Evolutionary conservation across 23 tunicate genomes (phyloP).

Genomic region (Phallusia fumigata): DNA sequence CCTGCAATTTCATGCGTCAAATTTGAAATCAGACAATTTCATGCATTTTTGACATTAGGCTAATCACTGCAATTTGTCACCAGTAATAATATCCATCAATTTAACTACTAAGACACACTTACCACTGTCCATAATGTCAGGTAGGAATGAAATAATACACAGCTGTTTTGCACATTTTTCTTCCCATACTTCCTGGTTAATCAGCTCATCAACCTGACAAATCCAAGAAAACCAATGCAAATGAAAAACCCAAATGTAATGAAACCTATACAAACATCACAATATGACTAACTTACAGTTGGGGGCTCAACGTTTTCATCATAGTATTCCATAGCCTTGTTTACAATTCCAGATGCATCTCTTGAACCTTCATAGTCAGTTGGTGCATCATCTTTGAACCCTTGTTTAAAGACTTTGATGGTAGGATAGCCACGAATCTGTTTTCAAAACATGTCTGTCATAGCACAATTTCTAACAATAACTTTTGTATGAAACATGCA

Average conservation of each 20-base stretch:
- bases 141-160: conserved; percentile 87
- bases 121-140: conserved; percentile 77
- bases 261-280: background rate
- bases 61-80: too few relatives aligned
- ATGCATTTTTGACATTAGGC: too few relatives aligned
- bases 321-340: conserved; percentile 82
- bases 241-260: background rate
- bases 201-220: conserved; percentile 69
- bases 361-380: conserved; percentile 90
- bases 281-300: conserved; percentile 48
- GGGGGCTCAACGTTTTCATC: conserved; percentile 98
- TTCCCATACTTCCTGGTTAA: conserved; percentile 47
- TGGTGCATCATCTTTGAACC: conserved; percentile 65
- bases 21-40: too few relatives aligned
- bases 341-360: conserved; percentile 67
- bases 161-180: conserved; percentile 77
- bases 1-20: too few relatives aligned
- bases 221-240: background rate
- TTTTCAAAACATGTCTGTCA: background rate
- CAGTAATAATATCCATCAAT: too few relatives aligned
- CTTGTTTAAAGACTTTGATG: conserved; percentile 88
- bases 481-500: too few relatives aligned
- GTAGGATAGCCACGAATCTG: conserved; percentile 96
- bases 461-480: background rate
- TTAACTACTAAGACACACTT: background rate